A percentile compares a stretch with the other conserved stretches of the same genome.
phyloP scores from a whole-genome alignment of 1,140 invertebrate species.

The Conopomorpha cramerella region DNA sequence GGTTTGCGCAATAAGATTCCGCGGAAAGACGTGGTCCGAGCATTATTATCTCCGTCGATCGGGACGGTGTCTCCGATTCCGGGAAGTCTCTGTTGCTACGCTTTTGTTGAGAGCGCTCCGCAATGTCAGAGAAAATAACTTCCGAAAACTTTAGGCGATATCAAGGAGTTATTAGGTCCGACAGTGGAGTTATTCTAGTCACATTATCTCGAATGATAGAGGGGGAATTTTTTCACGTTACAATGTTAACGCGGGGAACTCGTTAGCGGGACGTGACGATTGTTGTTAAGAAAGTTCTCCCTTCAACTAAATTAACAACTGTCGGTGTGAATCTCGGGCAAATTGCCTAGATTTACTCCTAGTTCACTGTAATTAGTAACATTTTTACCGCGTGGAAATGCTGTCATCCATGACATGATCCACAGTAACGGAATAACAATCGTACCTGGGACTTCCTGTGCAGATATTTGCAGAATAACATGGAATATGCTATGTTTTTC shows the following conservation, averaged over 20 bases:
- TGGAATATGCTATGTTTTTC: too few relatives aligned
- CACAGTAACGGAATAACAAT: too few relatives aligned
- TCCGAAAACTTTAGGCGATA: not conserved
- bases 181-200: too few relatives aligned
- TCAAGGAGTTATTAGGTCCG: not conserved
- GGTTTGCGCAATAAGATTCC: conserved; percentile 53
- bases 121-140: not conserved
- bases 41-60: conserved; percentile 49
- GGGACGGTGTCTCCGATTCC: conserved; percentile 35
- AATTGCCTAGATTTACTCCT: too few relatives aligned
- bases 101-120: conserved; percentile 12
- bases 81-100: conserved; percentile 17
- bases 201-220: too few relatives aligned
- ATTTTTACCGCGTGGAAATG: too few relatives aligned
- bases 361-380: too few relatives aligned
- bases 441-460: too few relatives aligned
- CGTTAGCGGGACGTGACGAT: conserved; percentile 51
- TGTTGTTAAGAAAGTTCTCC: conserved; percentile 34
- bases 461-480: too few relatives aligned
- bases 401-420: too few relatives aligned
- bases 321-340: conserved; percentile 22
- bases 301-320: conserved; percentile 37
- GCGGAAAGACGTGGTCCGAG: conserved; percentile 46
- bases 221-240: conserved; percentile 45
- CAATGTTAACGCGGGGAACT: conserved; percentile 47